Evolutionary conservation across 2,113 vertebrate species (phyloP).

Genomic region (Hirundichthys speculiger): DNA sequence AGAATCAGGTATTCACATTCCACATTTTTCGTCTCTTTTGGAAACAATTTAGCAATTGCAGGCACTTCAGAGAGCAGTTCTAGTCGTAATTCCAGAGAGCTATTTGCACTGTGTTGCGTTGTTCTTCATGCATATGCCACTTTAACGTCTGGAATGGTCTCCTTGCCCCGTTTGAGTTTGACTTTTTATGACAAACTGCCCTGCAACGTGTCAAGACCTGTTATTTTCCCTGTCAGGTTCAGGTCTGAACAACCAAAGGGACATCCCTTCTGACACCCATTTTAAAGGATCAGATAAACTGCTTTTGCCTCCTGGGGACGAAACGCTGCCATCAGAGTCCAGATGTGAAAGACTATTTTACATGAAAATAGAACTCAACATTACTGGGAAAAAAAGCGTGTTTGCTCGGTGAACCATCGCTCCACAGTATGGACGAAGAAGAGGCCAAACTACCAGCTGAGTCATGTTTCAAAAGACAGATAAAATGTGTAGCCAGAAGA

Average conservation of each 20-base stretch:
- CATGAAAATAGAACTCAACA: conserved; percentile 33
- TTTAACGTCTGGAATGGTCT: conserved; percentile 38
- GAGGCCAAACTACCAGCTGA: conserved; percentile 39
- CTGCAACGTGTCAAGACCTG: conserved; percentile 48
- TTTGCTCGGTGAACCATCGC: conserved; percentile 26
- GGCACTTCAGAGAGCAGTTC: neutral
- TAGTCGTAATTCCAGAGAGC: neutral
- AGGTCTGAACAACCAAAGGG: conserved; percentile 43
- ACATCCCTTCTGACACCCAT: conserved; percentile 42
- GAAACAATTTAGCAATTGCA: neutral
- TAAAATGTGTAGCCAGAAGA: conserved; percentile 42
- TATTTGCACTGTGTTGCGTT: conserved; percentile 15
- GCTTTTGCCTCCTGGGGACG: conserved; percentile 46
- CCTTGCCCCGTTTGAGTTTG: conserved; percentile 20
- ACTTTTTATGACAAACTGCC: conserved; percentile 44
- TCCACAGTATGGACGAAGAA: conserved; percentile 32
- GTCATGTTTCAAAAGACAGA: conserved; percentile 38
- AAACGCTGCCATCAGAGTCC: conserved; percentile 24
- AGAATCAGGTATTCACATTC: too few species aligned
- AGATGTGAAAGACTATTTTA: conserved; percentile 55
- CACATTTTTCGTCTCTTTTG: too few species aligned
- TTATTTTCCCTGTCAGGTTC: conserved; percentile 41
- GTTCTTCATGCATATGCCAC: conserved; percentile 13
- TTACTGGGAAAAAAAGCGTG: conserved; percentile 16
- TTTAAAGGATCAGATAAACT: conserved; percentile 43